Evolutionary conservation across 2,113 vertebrate genomes (phyloP).

Genomic region (Clinocottus analis): DNA sequence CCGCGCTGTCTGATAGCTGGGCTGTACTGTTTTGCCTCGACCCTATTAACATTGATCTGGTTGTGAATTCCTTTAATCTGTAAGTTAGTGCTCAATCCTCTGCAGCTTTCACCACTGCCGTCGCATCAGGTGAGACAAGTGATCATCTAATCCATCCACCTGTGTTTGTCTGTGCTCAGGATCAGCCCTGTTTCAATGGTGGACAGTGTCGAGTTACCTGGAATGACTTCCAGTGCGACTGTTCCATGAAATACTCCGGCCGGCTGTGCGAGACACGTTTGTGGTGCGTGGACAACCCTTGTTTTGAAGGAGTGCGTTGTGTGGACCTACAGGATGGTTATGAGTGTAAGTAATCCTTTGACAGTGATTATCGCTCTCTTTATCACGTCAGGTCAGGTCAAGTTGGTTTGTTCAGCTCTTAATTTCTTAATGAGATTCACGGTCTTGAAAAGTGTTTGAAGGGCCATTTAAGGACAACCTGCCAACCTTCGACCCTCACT

Average conservation of each 20-base stretch:
- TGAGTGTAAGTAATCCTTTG: constrained; percentile 87
- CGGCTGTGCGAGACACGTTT: constrained; percentile 87
- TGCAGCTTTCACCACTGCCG: constrained; percentile 38
- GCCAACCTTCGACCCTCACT: not conserved
- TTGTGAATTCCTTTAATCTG: constrained; percentile 40
- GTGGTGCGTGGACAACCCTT: constrained; percentile 90
- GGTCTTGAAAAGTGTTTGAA: constrained; percentile 6
- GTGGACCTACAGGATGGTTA: constrained; percentile 89
- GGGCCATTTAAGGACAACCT: not conserved
- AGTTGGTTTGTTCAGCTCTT: constrained; percentile 20
- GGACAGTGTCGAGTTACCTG: constrained; percentile 90
- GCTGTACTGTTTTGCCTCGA: constrained; percentile 1
- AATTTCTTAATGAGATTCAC: constrained; percentile 10
- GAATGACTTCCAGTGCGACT: constrained; percentile 94
- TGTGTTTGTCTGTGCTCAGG: constrained; percentile 77
- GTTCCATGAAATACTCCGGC: constrained; percentile 88
- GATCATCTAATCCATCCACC: constrained; percentile 50
- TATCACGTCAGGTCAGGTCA: not conserved
- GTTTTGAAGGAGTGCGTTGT: constrained; percentile 84
- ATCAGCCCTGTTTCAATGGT: constrained; percentile 88
- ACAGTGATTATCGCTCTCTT: not conserved
- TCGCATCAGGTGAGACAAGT: constrained; percentile 42
- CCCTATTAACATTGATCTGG: constrained; percentile 24
- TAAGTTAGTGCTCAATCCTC: constrained; percentile 34
- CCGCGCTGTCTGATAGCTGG: not conserved